Base-by-base conservation (phyloP, 2,888 invertebrate genomes). In the Tethea ocularis region DNA sequence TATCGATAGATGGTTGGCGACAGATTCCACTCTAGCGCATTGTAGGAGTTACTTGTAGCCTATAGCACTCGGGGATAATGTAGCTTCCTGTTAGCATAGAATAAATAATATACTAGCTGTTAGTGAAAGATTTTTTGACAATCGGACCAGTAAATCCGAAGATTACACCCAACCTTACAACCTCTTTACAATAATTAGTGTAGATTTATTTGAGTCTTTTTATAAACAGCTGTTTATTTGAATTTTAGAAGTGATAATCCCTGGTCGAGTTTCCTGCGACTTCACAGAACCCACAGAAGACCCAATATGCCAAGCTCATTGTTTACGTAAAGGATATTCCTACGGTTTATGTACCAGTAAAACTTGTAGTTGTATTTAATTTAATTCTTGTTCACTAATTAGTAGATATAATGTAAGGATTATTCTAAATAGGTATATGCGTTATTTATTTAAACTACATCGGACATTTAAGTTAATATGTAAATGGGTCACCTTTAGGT, bases 341-440 rank as follows among this genome's bases (percentile, higher is more conserved):
- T 88, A 86, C 67, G 93, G 93, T 1, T 66, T 93, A 29, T 93
- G 93, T 63, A 78, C 90, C 54, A 80, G 79, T 56, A 72, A 80
- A 51, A 83, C 75, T 13, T 93, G 93, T 72, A 89, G 84, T 64
- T 93, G 93, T 62, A 75, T 91, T 51, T 92, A 83, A 75, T 91
- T 51, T 92, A 83, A 80, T 20, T 46, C n/a, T 20, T n/a, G 17
- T 46, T 2, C 7, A 46, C 1, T 41, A 17, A 41, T 2, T 7
- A 41, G n/a, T 29, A 29, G 29, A 8, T 29, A 29, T 2, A n/a
- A n/a, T 10, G 10, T 29, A 29, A 8, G 7, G 8, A 29, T 29
- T 29, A 29, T 15, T 11, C 15, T 38, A 38, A n/a, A 15, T 38
- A 38, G 36, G 15, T 38, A 38, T n/a, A 1, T 10, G 8, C 20